Evolutionary conservation across 2,888 invertebrate genomes (phyloP), one percentile per base, ranked within the genome.

Genomic region (Aphidoletes aphidimyza): DNA sequence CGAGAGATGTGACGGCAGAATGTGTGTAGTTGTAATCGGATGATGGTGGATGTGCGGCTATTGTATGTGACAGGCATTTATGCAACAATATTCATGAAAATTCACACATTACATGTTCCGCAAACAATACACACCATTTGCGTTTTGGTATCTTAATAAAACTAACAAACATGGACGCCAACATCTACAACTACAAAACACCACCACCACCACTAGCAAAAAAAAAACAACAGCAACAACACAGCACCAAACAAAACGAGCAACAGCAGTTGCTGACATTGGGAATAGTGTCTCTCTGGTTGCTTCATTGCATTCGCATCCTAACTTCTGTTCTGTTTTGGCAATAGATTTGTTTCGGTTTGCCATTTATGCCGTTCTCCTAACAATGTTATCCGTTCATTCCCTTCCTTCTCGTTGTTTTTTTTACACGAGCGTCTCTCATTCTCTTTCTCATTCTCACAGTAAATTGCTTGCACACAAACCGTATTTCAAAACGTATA

Each of bases 61-160:
- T 69, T 69, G 69, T 69, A 30, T 69, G 69, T 69, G 69, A 69
- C 69, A 69, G 69, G 69, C 69, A 69, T 69, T 69, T 69, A 69
- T 69, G 69, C 30, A 69, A 69, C 69, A 69, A 69, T 69, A 69
- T 69, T 69, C 69, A 26, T 69, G 69, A 69, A 69, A 69, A 69
- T 69, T 69, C 69, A 69, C 69, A 69, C 69, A 69, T 69, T 69
- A 69, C 69, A 69, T 69, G 69, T 30, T 69, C 69, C 69, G 69
- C 69, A 69, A 69, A 69, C 69, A 69, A 69, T 69, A 69, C 69
- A n/a, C n/a, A 14, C 69, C 69, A 69, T 30, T 69, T 69, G 69
- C 69, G 69, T 69, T n/a, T 69, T 69, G 69, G 11, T 69, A 69
- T 69, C 69, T 69, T 69, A 30, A 69, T 69, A 69, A 69, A 69